Evolutionary conservation across 2,113 vertebrate genomes (phyloP).

Genomic region (Triplophysa tibetana): DNA sequence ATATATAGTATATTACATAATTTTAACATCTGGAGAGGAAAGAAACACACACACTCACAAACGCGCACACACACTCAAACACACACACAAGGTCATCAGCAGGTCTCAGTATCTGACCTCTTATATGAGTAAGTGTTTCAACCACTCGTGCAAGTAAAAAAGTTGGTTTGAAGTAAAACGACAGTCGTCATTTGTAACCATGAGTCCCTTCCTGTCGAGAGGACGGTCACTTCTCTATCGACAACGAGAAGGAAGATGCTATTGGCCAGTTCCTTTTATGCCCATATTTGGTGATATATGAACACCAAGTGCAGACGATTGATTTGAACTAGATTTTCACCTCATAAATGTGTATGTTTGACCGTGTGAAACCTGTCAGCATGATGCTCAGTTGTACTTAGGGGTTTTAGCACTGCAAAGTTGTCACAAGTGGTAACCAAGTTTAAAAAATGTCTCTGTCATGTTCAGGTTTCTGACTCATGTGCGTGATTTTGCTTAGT

Average conservation of each 20-base stretch:
- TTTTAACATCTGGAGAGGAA: not conserved
- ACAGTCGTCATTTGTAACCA: not conserved
- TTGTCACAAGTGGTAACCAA: too few species aligned
- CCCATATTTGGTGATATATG: slow-evolving; percentile 74
- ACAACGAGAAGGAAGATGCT: slow-evolving; percentile 40
- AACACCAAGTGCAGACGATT: slow-evolving; percentile 11
- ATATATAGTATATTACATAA: not conserved
- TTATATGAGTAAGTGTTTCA: not conserved
- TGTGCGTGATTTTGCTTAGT: too few species aligned
- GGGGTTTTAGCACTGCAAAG: too few species aligned
- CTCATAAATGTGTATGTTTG: not conserved
- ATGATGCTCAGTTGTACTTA: too few species aligned
- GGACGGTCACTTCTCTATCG: slow-evolving; percentile 46
- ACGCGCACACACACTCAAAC: too few species aligned
- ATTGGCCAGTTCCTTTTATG: slow-evolving; percentile 63
- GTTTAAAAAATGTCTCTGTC: too few species aligned
- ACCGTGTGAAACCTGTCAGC: too few species aligned
- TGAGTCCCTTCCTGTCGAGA: slow-evolving; percentile 19
- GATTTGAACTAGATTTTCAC: not conserved
- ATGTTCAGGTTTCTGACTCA: too few species aligned
- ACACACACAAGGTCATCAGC: not conserved
- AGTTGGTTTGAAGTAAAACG: not conserved
- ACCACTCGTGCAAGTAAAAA: not conserved
- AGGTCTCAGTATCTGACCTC: not conserved
- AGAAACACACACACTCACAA: too few species aligned